Percentiles rank a stretch among this genome's conserved stretches.
Conservation (phyloP, 2,888 invertebrate genomes). For the Gari tellinella region DNA sequence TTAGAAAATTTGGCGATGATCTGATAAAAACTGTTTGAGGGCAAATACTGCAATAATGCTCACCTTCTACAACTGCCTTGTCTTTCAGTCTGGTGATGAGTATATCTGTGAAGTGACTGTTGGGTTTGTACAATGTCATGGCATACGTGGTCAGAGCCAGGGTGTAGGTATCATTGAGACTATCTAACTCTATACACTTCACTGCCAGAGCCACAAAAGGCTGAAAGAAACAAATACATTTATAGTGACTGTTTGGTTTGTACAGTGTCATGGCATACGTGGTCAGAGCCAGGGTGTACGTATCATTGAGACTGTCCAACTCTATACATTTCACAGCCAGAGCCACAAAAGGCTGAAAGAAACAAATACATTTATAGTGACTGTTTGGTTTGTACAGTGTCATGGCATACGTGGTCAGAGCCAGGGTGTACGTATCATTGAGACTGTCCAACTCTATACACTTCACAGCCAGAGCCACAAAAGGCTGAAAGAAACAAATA, state of each 20-base stretch:
- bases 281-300: slow-evolving; percentile 75
- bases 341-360: slow-evolving; percentile 55
- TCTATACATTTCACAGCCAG: slow-evolving; percentile 56
- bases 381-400: slow-evolving; percentile 65
- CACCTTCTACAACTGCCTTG: slow-evolving; percentile 39
- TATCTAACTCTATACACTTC: slow-evolving; percentile 54
- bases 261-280: slow-evolving; percentile 76
- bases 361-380: slow-evolving; percentile 27
- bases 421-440: slow-evolving; percentile 76
- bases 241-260: slow-evolving; percentile 52
- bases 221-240: slow-evolving; percentile 26
- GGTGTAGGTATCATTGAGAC: slow-evolving; percentile 76
- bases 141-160: slow-evolving; percentile 77
- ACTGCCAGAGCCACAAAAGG: slow-evolving; percentile 58
- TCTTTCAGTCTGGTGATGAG: slow-evolving; percentile 32
- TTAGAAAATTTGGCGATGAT: too few species aligned
- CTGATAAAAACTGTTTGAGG: too few species aligned
- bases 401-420: slow-evolving; percentile 76
- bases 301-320: slow-evolving; percentile 67
- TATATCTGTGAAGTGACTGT: slow-evolving; percentile 42
- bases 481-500: slow-evolving; percentile 38
- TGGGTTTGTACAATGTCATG: slow-evolving; percentile 66
- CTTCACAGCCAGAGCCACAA: slow-evolving; percentile 54
- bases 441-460: slow-evolving; percentile 57
- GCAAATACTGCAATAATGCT: not conserved